Conservation (phyloP, 1,140 invertebrate genomes). For the Anthonomus grandis region DNA sequence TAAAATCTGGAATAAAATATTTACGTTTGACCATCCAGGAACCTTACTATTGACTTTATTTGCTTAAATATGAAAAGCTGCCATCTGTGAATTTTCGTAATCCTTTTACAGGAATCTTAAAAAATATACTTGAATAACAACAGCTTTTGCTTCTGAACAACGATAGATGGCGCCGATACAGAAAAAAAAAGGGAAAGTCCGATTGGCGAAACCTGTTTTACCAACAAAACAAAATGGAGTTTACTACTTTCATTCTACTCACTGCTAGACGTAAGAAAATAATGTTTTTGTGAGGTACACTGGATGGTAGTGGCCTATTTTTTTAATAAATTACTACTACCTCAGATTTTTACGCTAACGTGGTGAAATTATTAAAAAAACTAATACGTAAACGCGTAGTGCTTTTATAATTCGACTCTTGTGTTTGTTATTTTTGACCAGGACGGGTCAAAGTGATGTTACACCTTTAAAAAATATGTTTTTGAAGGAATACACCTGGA, state of each 20-base stretch:
- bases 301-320: constrained; percentile 12
- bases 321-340: neutral
- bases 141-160: neutral
- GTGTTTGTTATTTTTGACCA: neutral
- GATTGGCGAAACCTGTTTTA: constrained; percentile 9
- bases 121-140: too few relatives aligned
- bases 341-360: neutral
- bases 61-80: neutral
- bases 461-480: neutral
- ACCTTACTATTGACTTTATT: too few relatives aligned
- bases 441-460: constrained; percentile 12
- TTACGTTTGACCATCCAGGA: too few relatives aligned
- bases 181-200: neutral
- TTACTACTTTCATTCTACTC: neutral
- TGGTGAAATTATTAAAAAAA: neutral
- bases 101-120: too few relatives aligned
- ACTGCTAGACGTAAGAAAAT: constrained; percentile 6
- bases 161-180: constrained; percentile 12
- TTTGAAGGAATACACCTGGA: neutral
- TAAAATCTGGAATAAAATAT: too few relatives aligned
- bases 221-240: constrained; percentile 22
- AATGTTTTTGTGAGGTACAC: neutral
- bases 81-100: neutral
- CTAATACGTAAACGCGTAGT: neutral
- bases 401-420: neutral